A percentile compares a stretch with the other conserved stretches of the same genome.
Evolutionary conservation across 2,797 vertebrate species (phyloP).

Genomic region (Gymnothorax javanicus): DNA sequence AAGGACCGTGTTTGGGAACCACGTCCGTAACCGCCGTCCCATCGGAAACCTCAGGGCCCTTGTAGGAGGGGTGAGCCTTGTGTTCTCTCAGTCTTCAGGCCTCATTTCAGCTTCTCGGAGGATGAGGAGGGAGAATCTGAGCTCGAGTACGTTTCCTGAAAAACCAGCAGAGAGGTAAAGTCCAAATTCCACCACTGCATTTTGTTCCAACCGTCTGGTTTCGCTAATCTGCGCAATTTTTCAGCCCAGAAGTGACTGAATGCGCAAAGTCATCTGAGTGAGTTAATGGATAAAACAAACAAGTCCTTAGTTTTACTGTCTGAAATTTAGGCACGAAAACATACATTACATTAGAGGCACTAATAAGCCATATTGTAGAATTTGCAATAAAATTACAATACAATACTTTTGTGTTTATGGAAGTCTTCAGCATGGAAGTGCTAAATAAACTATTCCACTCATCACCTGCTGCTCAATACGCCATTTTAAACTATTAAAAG

Average conservation of each 20-base stretch:
- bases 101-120: slow-evolving; percentile 1
- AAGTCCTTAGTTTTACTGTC: neutral
- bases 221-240: too few relatives aligned
- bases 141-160: neutral
- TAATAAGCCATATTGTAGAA: neutral
- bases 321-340: too few relatives aligned
- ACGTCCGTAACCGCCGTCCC: too few relatives aligned
- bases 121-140: neutral
- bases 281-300: too few relatives aligned
- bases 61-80: neutral
- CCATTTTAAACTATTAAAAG: neutral
- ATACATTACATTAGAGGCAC: neutral
- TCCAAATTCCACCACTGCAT: too few relatives aligned
- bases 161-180: neutral
- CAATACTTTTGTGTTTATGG: neutral
- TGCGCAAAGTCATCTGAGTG: too few relatives aligned
- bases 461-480: neutral
- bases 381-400: neutral
- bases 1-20: too few relatives aligned
- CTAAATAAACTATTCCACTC: neutral
- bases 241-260: too few relatives aligned
- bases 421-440: too few relatives aligned
- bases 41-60: neutral
- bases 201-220: neutral
- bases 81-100: neutral